A percentile compares a stretch with the other conserved stretches of the same genome.
These are phyloP conservation scores for Operophtera brumata DNA, from an alignment of 2,888 invertebrate genomes.

Conservation along the genomic window DNA sequence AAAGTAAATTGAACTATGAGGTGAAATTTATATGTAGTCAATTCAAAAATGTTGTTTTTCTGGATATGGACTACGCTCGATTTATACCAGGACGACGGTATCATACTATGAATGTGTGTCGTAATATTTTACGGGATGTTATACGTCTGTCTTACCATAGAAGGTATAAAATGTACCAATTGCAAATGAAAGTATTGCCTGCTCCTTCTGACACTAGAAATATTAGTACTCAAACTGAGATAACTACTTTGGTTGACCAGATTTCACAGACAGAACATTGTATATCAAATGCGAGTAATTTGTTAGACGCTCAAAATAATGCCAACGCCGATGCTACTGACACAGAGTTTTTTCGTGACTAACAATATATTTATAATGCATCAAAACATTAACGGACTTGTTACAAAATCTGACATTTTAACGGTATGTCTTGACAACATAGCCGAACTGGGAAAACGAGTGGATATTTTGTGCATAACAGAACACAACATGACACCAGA, in stretches of 20 bases:
- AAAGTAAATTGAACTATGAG: constrained; percentile 1
- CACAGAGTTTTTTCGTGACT: too few relatives aligned
- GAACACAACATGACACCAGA: too few relatives aligned
- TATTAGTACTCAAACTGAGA: background rate
- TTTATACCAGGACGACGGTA: background rate
- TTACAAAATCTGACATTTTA: too few relatives aligned
- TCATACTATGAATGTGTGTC: background rate
- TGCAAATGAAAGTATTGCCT: background rate
- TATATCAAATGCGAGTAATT: background rate
- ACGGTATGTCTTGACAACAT: too few relatives aligned
- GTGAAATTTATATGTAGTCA: background rate
- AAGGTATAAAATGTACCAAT: background rate
- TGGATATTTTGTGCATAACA: too few relatives aligned
- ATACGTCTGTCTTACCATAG: background rate
- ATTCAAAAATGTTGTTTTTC: background rate
- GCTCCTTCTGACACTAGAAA: background rate
- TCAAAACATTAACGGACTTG: constrained; percentile 1
- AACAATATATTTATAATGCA: background rate
- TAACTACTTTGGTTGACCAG: background rate
- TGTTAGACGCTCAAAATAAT: background rate
- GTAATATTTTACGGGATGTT: background rate
- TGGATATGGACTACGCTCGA: background rate
- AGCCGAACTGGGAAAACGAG: too few relatives aligned
- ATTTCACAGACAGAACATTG: too few relatives aligned
- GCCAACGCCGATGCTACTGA: background rate